phyloP scores from a whole-genome alignment of 2,888 invertebrate genomes.

The Herminia tarsipennalis region DNA sequence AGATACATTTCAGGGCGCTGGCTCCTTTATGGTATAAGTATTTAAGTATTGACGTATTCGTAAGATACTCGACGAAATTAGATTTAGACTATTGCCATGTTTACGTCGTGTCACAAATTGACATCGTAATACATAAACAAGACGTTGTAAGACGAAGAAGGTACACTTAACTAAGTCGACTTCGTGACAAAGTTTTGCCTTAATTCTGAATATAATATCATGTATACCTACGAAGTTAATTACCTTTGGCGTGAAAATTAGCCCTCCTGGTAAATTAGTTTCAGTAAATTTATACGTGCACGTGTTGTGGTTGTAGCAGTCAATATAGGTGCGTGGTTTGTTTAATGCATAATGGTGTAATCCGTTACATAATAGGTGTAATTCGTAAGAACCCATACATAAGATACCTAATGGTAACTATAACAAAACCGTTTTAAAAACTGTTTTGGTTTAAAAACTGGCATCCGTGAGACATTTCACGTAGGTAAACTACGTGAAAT shows the following conservation, averaged over 20 bases:
- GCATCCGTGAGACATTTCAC: too few relatives aligned
- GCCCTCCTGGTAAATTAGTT: slow-evolving; percentile 54
- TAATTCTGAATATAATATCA: slow-evolving; percentile 73
- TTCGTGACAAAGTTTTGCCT: slow-evolving; percentile 61
- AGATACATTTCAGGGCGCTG: slow-evolving; percentile 12
- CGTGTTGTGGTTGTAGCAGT: slow-evolving; percentile 32
- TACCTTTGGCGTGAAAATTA: slow-evolving; percentile 64
- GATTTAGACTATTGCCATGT: too few relatives aligned
- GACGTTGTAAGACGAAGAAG: slow-evolving; percentile 25
- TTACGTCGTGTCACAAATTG: slow-evolving; percentile 23
- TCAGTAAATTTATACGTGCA: slow-evolving; percentile 43
- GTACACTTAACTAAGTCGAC: slow-evolving; percentile 49
- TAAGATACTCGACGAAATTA: too few relatives aligned
- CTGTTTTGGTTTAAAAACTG: too few relatives aligned
- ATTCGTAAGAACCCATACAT: too few relatives aligned
- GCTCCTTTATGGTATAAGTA: too few relatives aligned
- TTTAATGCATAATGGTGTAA: not conserved
- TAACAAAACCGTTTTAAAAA: too few relatives aligned
- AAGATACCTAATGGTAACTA: too few relatives aligned
- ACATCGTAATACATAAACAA: slow-evolving; percentile 34
- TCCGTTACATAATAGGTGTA: too few relatives aligned
- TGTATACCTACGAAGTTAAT: slow-evolving; percentile 61
- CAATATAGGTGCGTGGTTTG: slow-evolving; percentile 16
- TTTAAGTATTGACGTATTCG: too few relatives aligned
- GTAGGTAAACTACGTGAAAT: not conserved